Evolutionary conservation across 1,140 invertebrate genomes (phyloP), one percentile per base, ranked within the genome.

Genomic region (Trypoxylus dichotomus): DNA sequence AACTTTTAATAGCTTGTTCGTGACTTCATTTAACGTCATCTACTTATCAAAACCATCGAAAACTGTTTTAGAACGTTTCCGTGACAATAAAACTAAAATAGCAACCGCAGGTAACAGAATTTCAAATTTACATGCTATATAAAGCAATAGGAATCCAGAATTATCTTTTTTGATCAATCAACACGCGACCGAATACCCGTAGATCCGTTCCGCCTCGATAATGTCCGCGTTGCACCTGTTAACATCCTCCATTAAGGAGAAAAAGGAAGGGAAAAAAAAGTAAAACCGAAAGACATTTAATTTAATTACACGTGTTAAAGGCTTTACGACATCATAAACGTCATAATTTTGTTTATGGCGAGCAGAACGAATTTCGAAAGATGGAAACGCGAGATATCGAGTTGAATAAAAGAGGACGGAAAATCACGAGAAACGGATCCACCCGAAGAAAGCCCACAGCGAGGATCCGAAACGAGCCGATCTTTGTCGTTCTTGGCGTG

Each of bases 301-400:
- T 29, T 6, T 68, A 68, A 68, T 68, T 68, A 68, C 60, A 68
- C 60, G 60, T 68, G 60, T 68, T 68, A 68, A 68, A 68, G 13
- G 60, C 24, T 68, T 68, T 68, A 68, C 60, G 60, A 27, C 27
- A 24, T 29, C 24, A 68, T 68, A 68, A 68, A 68, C 24, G 60
- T 68, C 60, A 68, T 68, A 68, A 68, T 68, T 68, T 68, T 68
- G 60, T 68, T 68, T 68, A 68, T 29, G 60, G 60, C 60, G 60
- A 68, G 21, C 60, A 24, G 60, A 29, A 29, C 21, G 27, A 68
- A 68, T 24, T 25, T 27, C 60, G 19, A 19, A 24, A 29, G 60
- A 29, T 29, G 27, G 24, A 68, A 29, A 68, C 60, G 25, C 8
- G 60, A 68, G 21, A 29, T 29, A 29, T 68, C 60, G 27, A 29